Evolutionary conservation across 2,113 vertebrate genomes (phyloP), one percentile per base, ranked within the genome.

Genomic region (Pelusios castaneus): DNA sequence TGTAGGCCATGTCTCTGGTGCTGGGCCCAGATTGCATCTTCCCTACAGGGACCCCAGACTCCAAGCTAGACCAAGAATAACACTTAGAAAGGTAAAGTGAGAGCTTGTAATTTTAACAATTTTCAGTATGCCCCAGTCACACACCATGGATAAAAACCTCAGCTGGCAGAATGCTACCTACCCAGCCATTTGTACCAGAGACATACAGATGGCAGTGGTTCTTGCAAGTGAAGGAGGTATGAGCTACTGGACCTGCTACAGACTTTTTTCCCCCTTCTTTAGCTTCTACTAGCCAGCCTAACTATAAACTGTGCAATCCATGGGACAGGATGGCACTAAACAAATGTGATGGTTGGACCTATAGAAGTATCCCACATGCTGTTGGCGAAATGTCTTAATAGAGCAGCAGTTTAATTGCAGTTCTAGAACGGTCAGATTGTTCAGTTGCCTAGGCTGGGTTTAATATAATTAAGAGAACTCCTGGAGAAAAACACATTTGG

Each of bases 391-490:
- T 94, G 47, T 47, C 47, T 47, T 47, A 91, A 95, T 76, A 93
- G 93, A 92, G 94, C 90, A 94, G 86, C 2, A 4, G 83, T 95
- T 95, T 96, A 96, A 97, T 96, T 97, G 96, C 86, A 81, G 85
- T 80, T 80, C 89, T 95, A 95, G 92, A 96, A 95, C 17, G 79
- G 89, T 95, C 75, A 17, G 67, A 87, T 93, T 87, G 96, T 85
- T 84, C 93, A 93, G 93, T 95, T 95, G 96, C 85, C 1, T 82
- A 92, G 86, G 58, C 82, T 88, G 67, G 88, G 84, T 92, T 96
- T 94, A 94, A 95, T 94, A 51, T 90, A 94, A 97, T 95, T 96
- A 94, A 91, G 88, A 95, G 89, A 96, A 93, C 54, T 96, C 80
- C 41, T 2, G 56, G 38, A 94, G 84, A 22, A 91, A 95, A 97